phyloP scores from a whole-genome alignment of 2,888 invertebrate genomes.

The Apoda limacodes region DNA sequence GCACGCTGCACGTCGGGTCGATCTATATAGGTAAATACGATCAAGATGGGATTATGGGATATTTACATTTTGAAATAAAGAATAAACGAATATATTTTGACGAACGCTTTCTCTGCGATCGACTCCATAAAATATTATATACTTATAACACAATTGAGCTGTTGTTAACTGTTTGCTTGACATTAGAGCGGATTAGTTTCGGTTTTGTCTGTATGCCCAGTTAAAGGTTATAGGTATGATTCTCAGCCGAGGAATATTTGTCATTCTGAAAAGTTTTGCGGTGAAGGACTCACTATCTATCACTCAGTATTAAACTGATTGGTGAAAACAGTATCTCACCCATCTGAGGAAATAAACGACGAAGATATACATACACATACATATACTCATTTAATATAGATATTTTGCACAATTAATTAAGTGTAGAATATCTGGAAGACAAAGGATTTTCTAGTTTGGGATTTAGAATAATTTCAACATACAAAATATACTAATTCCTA shows the following conservation, averaged over 20 bases:
- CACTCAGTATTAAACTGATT: too few relatives aligned
- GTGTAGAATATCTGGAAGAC: too few relatives aligned
- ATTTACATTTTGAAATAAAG: not conserved
- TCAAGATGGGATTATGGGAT: not conserved
- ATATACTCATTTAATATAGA: not conserved
- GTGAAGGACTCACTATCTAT: too few relatives aligned
- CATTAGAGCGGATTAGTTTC: not conserved
- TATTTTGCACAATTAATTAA: too few relatives aligned
- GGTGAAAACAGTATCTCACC: too few relatives aligned
- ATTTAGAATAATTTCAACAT: not conserved
- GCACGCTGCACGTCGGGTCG: conserved; percentile 46
- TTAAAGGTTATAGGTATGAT: too few relatives aligned
- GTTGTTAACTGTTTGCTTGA: too few relatives aligned
- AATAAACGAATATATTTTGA: not conserved
- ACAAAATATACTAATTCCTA: conserved; percentile 16
- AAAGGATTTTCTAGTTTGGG: not conserved
- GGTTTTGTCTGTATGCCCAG: not conserved
- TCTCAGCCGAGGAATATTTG: too few relatives aligned
- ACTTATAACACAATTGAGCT: not conserved
- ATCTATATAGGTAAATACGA: conserved; percentile 30
- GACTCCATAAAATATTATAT: not conserved
- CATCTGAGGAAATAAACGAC: too few relatives aligned
- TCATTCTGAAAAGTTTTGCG: too few relatives aligned
- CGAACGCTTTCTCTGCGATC: not conserved
- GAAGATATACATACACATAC: not conserved